These are phyloP conservation scores for Geotrupes spiniger DNA, from an alignment of 2,888 invertebrate genomes.

Conservation along the genomic window DNA sequence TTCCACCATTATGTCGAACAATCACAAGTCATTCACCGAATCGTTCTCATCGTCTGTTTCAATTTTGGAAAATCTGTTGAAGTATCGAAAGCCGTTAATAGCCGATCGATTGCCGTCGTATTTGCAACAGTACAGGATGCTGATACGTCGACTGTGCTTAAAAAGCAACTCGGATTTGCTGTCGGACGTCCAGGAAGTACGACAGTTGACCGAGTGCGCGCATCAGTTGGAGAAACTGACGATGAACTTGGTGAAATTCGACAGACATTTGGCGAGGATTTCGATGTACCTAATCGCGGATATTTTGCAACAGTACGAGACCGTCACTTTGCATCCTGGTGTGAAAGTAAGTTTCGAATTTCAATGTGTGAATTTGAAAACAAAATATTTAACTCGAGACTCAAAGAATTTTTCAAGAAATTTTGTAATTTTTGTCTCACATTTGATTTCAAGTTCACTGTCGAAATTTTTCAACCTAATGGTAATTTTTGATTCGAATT, in stretches of 20 bases:
- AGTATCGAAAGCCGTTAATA: slow-evolving; percentile 39
- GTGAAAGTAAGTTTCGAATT: slow-evolving; percentile 48
- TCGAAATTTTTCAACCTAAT: slow-evolving; percentile 3
- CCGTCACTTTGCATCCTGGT: slow-evolving; percentile 46
- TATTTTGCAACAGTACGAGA: slow-evolving; percentile 50
- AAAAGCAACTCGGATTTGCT: slow-evolving; percentile 36
- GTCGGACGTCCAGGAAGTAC: slow-evolving; percentile 23
- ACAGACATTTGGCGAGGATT: slow-evolving; percentile 49
- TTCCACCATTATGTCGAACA: slow-evolving; percentile 25
- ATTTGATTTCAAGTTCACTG: background rate
- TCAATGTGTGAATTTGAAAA: background rate
- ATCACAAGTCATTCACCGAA: slow-evolving; percentile 26
- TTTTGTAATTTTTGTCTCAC: no score
- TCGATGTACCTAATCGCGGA: slow-evolving; percentile 52
- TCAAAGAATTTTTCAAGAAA: no score
- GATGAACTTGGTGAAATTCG: slow-evolving; percentile 39
- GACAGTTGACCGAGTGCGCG: slow-evolving; percentile 42
- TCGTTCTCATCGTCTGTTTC: slow-evolving; percentile 33
- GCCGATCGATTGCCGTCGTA: slow-evolving; percentile 45
- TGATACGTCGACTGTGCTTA: slow-evolving; percentile 38
- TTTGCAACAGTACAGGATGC: slow-evolving; percentile 42
- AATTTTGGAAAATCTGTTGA: slow-evolving; percentile 40
- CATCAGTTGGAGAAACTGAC: slow-evolving; percentile 47
- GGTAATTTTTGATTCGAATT: slow-evolving; percentile 27
- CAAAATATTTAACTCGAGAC: background rate